Conservation (phyloP, 1,140 invertebrate species). For the Drosophila suzukii region DNA sequence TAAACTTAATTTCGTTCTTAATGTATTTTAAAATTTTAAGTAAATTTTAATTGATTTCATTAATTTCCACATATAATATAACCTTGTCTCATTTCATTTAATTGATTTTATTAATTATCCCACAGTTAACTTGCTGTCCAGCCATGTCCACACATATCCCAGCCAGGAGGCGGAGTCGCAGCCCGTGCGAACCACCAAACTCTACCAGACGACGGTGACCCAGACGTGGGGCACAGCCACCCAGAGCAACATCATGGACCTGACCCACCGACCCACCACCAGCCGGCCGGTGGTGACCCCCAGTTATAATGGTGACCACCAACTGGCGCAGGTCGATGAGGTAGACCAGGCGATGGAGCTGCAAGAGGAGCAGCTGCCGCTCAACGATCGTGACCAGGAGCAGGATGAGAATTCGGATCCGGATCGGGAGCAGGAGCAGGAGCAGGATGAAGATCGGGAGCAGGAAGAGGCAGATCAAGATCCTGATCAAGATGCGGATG, state of each 20-base stretch:
- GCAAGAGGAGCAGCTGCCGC: constrained; percentile 3
- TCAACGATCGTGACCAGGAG: constrained; percentile 2
- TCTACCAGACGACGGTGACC: constrained; percentile 70
- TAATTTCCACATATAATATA: too few relatives aligned
- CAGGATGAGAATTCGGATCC: constrained; percentile 8
- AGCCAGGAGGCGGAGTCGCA: constrained; percentile 55
- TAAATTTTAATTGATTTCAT: too few relatives aligned
- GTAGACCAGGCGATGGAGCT: constrained; percentile 3
- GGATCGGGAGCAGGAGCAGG: not conserved
- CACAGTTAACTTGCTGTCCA: constrained; percentile 51
- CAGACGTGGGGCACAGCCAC: constrained; percentile 62
- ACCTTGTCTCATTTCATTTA: not conserved
- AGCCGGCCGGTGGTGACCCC: constrained; percentile 13
- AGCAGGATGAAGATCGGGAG: not conserved
- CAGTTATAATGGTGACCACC: not conserved
- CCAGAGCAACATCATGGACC: constrained; percentile 62
- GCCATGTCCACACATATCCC: constrained; percentile 76
- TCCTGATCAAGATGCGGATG: not conserved
- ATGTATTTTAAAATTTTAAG: too few relatives aligned
- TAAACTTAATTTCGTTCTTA: too few relatives aligned
- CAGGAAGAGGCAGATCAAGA: constrained; percentile 7
- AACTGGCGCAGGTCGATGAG: constrained; percentile 14
- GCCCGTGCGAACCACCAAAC: constrained; percentile 59
- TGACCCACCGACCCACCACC: constrained; percentile 53
- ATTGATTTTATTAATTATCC: too few relatives aligned